Conservation (phyloP, 2,113 vertebrate genomes). For the Poicephalus gulielmi region DNA sequence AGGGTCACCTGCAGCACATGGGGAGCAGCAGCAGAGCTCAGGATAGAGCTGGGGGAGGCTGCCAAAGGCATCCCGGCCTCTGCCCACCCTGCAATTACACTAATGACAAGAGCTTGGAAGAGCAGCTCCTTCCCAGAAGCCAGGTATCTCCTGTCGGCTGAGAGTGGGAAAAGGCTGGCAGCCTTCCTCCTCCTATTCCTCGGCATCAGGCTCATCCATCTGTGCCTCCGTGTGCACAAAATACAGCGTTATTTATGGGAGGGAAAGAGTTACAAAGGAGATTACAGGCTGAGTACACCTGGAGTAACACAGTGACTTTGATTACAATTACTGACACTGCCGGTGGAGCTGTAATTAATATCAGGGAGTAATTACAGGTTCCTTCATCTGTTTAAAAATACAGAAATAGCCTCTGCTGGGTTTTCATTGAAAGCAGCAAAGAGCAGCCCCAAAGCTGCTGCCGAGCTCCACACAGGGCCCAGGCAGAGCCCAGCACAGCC, state of each 20-base stretch:
- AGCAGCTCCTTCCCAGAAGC: background rate
- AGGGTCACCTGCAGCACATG: fast-evolving
- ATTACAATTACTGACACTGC: slow-evolving; percentile 12
- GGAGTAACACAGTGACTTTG: slow-evolving; percentile 45
- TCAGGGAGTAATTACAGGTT: background rate
- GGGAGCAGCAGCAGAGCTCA: background rate
- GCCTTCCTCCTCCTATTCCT: background rate
- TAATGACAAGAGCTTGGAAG: background rate
- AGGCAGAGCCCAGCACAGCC: fast-evolving
- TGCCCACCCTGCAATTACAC: background rate
- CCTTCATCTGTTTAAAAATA: slow-evolving; percentile 50
- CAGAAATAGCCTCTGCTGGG: background rate
- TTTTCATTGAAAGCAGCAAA: slow-evolving; percentile 8
- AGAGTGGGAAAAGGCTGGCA: background rate
- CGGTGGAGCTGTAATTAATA: slow-evolving; percentile 38
- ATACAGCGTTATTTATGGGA: background rate
- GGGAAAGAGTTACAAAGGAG: background rate
- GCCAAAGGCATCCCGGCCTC: background rate
- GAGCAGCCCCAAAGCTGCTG: background rate
- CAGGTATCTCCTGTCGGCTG: fast-evolving
- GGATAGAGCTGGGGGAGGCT: background rate
- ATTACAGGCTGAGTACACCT: slow-evolving; percentile 10
- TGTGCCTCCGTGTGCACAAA: background rate
- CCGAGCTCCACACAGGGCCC: background rate
- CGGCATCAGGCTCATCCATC: background rate